These are phyloP conservation scores for Uria aalge DNA, from an alignment of 2,113 vertebrate genomes.

Conservation along the genomic window DNA sequence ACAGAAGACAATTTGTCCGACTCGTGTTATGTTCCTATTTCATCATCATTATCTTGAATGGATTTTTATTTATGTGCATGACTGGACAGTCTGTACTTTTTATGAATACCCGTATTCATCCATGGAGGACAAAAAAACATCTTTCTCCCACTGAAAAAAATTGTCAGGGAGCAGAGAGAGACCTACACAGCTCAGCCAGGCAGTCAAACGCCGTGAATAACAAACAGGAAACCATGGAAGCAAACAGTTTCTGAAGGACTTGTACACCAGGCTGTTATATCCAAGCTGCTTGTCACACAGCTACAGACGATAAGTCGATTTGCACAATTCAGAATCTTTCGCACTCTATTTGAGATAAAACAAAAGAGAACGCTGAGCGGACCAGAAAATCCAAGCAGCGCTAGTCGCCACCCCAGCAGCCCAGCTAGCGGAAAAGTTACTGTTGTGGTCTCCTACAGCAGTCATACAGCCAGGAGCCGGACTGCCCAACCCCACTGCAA, in stretches of 20 bases:
- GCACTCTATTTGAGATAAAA: background rate
- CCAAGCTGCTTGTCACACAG: background rate
- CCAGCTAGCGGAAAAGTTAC: background rate
- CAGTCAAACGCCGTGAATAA: background rate
- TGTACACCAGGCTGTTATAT: background rate
- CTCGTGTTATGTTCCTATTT: background rate
- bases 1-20: background rate
- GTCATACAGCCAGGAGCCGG: background rate
- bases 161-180: background rate
- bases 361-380: background rate
- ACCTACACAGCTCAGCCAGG: background rate
- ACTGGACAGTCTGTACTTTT: background rate
- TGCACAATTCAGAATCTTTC: background rate
- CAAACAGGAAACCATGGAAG: background rate
- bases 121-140: background rate
- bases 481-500: background rate
- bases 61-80: background rate
- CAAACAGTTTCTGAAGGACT: background rate
- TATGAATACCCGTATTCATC: background rate
- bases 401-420: background rate
- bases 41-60: background rate
- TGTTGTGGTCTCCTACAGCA: background rate
- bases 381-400: background rate
- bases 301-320: background rate
- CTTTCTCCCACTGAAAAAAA: background rate